Evolutionary conservation across 1,140 invertebrate species (phyloP).

Genomic region (Carposina sasakii): DNA sequence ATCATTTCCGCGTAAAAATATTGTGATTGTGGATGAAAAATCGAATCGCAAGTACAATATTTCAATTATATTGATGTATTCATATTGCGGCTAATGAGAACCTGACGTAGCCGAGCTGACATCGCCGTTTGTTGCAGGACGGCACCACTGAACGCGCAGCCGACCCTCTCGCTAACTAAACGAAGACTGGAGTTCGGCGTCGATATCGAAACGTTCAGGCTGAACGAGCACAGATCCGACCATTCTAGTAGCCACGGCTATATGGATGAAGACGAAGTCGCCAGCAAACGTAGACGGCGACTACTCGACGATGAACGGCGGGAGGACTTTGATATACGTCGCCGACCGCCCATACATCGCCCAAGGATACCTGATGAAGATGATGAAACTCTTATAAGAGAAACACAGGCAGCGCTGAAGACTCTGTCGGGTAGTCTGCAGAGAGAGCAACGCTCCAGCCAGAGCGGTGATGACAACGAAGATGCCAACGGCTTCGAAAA

Average conservation of each 20-base stretch:
- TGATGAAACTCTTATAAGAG: slow-evolving; percentile 86
- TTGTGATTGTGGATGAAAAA: slow-evolving; percentile 71
- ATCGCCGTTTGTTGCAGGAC: slow-evolving; percentile 67
- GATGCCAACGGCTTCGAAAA: slow-evolving; percentile 88
- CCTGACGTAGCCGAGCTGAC: slow-evolving; percentile 16
- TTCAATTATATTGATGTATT: slow-evolving; percentile 35
- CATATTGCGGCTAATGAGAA: slow-evolving; percentile 17
- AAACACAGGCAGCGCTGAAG: slow-evolving; percentile 89
- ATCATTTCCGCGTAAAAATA: slow-evolving; percentile 73
- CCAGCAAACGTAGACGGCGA: slow-evolving; percentile 49
- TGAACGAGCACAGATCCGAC: slow-evolving; percentile 48
- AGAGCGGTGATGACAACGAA: slow-evolving; percentile 79
- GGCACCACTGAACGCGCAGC: slow-evolving; percentile 55
- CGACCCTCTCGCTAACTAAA: slow-evolving; percentile 65
- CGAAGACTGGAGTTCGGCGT: slow-evolving; percentile 65
- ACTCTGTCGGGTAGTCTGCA: slow-evolving; percentile 88
- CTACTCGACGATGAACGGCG: slow-evolving; percentile 56
- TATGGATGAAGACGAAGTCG: slow-evolving; percentile 52
- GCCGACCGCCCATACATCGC: slow-evolving; percentile 37
- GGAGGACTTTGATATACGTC: slow-evolving; percentile 41
- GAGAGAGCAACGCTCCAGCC: slow-evolving; percentile 75
- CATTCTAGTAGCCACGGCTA: slow-evolving; percentile 40
- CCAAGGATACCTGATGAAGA: slow-evolving; percentile 72
- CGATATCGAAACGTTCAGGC: slow-evolving; percentile 62
- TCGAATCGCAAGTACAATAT: slow-evolving; percentile 67